Evolutionary conservation across 2,797 vertebrate species (phyloP).

Genomic region (Glossophaga mutica): DNA sequence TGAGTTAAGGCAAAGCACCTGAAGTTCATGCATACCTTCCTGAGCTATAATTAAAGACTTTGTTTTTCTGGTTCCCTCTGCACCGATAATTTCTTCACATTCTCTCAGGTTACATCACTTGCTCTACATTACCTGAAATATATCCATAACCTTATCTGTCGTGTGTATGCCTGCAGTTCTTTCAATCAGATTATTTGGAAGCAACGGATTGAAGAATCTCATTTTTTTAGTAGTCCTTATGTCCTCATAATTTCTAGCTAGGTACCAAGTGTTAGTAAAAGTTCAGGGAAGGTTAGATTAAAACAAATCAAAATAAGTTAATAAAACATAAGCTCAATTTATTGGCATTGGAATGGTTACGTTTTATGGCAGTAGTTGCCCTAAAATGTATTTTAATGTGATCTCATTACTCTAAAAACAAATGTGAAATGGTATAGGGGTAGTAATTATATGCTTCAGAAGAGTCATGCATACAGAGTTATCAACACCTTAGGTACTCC

Average conservation of each 20-base stretch:
- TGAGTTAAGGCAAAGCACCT: neutral
- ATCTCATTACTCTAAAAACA: neutral
- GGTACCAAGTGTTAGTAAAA: neutral
- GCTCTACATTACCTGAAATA: neutral
- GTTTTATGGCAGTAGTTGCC: neutral
- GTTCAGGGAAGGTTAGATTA: neutral
- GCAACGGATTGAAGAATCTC: neutral
- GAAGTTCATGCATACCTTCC: neutral
- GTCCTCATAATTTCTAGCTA: neutral
- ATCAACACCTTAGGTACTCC: neutral
- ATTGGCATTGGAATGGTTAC: neutral
- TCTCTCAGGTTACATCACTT: neutral
- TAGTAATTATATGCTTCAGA: neutral
- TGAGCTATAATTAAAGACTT: neutral
- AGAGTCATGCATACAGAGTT: neutral
- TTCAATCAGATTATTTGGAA: neutral
- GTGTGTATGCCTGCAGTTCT: neutral
- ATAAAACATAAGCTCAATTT: neutral
- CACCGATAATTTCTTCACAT: neutral
- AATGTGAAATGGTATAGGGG: neutral
- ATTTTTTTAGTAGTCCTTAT: neutral
- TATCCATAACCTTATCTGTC: neutral
- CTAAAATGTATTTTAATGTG: neutral
- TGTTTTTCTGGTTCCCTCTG: neutral
- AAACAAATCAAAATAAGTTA: conserved; percentile 19